Base-by-base conservation (phyloP, 2,113 vertebrate genomes). In the Nothoprocta perdicaria region DNA sequence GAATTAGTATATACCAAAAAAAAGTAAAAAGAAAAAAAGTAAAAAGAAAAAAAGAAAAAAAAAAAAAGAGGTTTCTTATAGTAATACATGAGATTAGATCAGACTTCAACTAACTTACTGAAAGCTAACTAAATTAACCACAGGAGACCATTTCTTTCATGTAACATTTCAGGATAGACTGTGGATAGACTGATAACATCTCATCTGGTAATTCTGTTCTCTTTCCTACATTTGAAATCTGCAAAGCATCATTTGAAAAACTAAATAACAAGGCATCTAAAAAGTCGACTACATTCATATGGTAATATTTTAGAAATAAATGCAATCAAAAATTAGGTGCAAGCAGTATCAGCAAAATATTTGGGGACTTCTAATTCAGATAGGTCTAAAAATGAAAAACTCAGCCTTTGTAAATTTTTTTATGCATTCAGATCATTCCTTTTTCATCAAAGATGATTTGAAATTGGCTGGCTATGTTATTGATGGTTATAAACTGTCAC, bases 41-140 rank as follows among this genome's bases (percentile, higher is more conserved):
- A 89, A 87, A 93, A 80, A 17, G 14, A 43, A 41, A 41, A 41
- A 9, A 41, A 41, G 9, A 45, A 45, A 12, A 15, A 46, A 17
- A 45, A 14, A 46, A 46, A 46, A 14, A 76, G 19, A 86, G 31
- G 15, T 94, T 96, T 96, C 60, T 92, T 31, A 67, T 80, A 94
- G 91, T 72, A 87, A 31, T 90, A 55, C 26, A 50, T 94, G 50
- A 91, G 63, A 93, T 86, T 95, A 96, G 67, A 67, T 90, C 84
- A 95, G 80, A 75, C 24, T 50, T 92, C 43, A 92, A 93, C 15
- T 92, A 89, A 94, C 83, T 95, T 86, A 81, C 73, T 86, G 35
- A 29, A 93, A 92, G 66, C 11, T 24, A 90, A 67, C 19, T n/a
- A 88, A 93, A 93, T 96, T 95, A 96, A 77, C 24, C 57, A 45